phyloP scores from a whole-genome alignment of 2,888 invertebrate species.

The Saturnia japonica region DNA sequence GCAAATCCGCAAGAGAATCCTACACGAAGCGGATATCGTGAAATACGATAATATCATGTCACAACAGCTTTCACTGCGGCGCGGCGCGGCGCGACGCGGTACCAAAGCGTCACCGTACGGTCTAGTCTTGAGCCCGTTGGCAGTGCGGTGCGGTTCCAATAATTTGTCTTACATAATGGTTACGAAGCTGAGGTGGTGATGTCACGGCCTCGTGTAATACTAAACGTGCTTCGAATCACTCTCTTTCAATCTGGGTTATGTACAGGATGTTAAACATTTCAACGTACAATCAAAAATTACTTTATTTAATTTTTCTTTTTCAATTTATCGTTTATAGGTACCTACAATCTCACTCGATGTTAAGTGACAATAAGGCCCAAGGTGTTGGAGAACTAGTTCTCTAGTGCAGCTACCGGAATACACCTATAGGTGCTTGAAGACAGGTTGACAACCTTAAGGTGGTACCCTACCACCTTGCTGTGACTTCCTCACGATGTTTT shows the following conservation, averaged over 20 bases:
- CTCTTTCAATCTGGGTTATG: constrained; percentile 4
- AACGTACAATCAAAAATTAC: background rate
- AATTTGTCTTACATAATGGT: constrained; percentile 3
- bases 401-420: no score
- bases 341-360: no score
- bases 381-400: no score
- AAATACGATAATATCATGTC: background rate
- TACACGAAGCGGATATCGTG: background rate
- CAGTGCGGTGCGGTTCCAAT: background rate
- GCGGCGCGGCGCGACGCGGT: background rate
- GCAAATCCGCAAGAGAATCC: background rate
- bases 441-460: no score
- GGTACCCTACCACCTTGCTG: no score
- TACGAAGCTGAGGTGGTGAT: background rate
- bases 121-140: background rate
- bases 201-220: background rate
- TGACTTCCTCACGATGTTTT: no score
- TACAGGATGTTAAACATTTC: constrained; percentile 1
- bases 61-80: background rate
- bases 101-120: no score
- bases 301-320: background rate
- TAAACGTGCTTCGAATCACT: constrained; percentile 11
- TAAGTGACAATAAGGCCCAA: no score
- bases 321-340: no score
- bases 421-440: no score